phyloP scores from a whole-genome alignment of 1,140 invertebrate genomes.

The Meloidogyne chitwoodi region DNA sequence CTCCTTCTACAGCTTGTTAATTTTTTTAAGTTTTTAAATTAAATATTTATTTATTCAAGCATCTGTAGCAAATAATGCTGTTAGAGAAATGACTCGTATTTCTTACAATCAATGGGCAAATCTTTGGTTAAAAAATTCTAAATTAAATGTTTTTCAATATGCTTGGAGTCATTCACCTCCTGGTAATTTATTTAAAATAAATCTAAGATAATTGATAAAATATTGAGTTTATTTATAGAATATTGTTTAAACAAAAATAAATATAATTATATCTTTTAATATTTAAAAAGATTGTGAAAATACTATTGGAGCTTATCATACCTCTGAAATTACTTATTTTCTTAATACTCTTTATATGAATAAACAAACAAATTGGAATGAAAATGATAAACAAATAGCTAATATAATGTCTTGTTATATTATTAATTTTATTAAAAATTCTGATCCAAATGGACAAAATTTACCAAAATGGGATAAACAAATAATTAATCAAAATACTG shows the following conservation, averaged over 20 bases:
- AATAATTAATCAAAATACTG: background rate
- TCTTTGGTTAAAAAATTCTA: background rate
- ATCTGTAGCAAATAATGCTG: background rate
- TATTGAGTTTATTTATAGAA: no score
- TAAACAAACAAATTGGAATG: background rate
- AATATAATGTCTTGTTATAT: background rate
- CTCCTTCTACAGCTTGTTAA: background rate
- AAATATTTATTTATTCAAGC: background rate
- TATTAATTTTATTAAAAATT: background rate
- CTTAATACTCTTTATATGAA: background rate
- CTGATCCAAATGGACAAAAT: background rate
- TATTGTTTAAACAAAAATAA: no score
- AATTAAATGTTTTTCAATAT: background rate
- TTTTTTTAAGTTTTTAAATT: background rate
- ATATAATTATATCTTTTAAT: background rate
- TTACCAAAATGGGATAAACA: background rate
- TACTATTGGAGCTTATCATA: background rate
- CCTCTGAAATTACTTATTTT: background rate
- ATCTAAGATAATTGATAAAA: no score
- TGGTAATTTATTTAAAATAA: background rate
- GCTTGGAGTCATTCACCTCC: background rate
- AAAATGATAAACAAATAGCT: background rate
- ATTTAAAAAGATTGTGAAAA: background rate
- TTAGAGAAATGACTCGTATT: background rate
- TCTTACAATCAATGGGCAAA: background rate